Evolutionary conservation across 2,888 invertebrate genomes (phyloP), one percentile per base, ranked within the genome.

Genomic region (Phrixothrix hirtus): DNA sequence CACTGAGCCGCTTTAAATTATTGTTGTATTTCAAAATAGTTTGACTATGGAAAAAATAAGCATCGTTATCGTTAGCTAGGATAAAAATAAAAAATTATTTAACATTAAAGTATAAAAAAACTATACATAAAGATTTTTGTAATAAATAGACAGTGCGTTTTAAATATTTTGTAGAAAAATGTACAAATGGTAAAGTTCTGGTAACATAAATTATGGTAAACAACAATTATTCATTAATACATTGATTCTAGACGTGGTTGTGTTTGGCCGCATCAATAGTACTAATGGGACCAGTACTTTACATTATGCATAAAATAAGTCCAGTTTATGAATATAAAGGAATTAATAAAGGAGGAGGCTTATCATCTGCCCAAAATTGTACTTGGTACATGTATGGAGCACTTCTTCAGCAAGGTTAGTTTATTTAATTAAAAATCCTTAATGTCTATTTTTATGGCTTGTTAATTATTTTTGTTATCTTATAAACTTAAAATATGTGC

Each of bases 301-400:
- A 84, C 71, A 67, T 82, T 2, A 80, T 93, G 10, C 89, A 93
- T 71, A 81, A 83, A 5, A 73, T 81, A 41, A 89, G 88, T 63
- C 90, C 89, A 0, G 87, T 82, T 66, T 87, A 88, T 64, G 83
- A 83, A 57, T 84, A 83, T 38, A 79, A 80, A 73, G 81, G 81
- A 34, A 79, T 81, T 36, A 59, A 66, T n/a, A 76, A 77, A 0
- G 75, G 78, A 2, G 82, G 82, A 1, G 87, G 87, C 0, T 65
- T 82, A 9, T 75, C 81, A 1, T 83, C 82, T 0, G 79, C 87
- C 46, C 83, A 84, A 66, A 88, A 89, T 66, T 90, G 90, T 64
- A 79, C 89, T 27, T 91, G 91, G 90, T 95, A 95, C 68, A 84
- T 92, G 69, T 95, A 92, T 68, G 95, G 95, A 1, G 93, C 95